A percentile compares a stretch with the other conserved stretches of the same genome.
phyloP scores from a whole-genome alignment of 1,140 invertebrate genomes.

The Protaetia brevitarsis region DNA sequence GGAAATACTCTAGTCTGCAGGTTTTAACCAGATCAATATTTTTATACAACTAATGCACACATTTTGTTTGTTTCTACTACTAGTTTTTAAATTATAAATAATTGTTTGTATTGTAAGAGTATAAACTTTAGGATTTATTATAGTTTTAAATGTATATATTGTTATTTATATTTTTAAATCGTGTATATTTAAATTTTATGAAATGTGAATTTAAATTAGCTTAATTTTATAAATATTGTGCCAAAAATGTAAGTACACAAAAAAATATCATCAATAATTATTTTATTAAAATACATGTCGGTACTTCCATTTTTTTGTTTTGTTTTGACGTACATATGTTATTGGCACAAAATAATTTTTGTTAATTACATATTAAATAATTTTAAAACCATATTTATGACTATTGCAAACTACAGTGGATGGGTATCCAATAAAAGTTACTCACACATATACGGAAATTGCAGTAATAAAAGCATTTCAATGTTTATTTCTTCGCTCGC shows the following conservation, averaged over 20 bases:
- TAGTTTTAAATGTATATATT: constrained; percentile 16
- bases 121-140: background rate
- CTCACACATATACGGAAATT: too few species aligned
- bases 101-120: background rate
- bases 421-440: too few species aligned
- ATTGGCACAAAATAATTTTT: background rate
- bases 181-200: constrained; percentile 14
- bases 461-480: too few species aligned
- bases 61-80: background rate
- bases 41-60: background rate
- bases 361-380: background rate
- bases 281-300: too few species aligned
- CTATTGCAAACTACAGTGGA: too few species aligned
- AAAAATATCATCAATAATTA: too few species aligned
- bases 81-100: background rate
- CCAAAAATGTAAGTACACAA: background rate
- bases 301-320: too few species aligned
- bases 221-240: background rate
- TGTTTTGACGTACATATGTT: too few species aligned
- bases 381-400: constrained; percentile 2
- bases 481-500: too few species aligned
- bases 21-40: background rate
- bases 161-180: constrained; percentile 4
- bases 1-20: constrained; percentile 9
- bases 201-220: constrained; percentile 16